Conservation (phyloP, 2,797 vertebrate species). For the Chaetophractus vellerosus region DNA sequence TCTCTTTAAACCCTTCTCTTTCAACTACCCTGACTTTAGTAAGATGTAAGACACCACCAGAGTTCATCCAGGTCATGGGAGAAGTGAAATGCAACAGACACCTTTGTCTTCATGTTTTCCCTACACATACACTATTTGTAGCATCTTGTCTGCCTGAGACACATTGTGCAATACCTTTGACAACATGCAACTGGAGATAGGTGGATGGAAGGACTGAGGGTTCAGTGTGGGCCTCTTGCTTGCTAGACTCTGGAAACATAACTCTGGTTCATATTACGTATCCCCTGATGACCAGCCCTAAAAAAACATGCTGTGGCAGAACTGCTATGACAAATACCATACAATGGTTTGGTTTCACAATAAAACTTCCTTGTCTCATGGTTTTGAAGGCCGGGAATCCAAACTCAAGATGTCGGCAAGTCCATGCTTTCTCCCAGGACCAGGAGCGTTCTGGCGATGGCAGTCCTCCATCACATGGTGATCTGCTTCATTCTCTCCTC, state of each 20-base stretch:
- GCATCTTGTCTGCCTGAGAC: not conserved
- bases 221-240: not conserved
- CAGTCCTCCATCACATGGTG: too few relatives aligned
- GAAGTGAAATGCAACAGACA: not conserved
- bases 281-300: not conserved
- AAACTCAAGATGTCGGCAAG: too few relatives aligned
- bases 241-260: not conserved
- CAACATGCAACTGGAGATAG: not conserved
- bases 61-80: not conserved
- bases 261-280: not conserved
- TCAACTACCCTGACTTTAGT: slow-evolving; percentile 8
- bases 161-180: not conserved
- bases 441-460: too few relatives aligned
- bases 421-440: too few relatives aligned
- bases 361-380: too few relatives aligned
- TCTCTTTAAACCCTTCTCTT: slow-evolving; percentile 41
- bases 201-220: not conserved
- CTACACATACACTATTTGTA: not conserved
- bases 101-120: not conserved
- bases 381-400: too few relatives aligned
- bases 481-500: too few relatives aligned
- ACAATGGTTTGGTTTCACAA: too few relatives aligned
- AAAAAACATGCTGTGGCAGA: not conserved
- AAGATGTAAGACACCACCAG: not conserved
- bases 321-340: too few relatives aligned